A percentile compares a stretch with the other conserved stretches of the same genome.
These are phyloP conservation scores for Drosophila melanosoma DNA, from an alignment of 2,888 invertebrate genomes.

Conservation along the genomic window DNA sequence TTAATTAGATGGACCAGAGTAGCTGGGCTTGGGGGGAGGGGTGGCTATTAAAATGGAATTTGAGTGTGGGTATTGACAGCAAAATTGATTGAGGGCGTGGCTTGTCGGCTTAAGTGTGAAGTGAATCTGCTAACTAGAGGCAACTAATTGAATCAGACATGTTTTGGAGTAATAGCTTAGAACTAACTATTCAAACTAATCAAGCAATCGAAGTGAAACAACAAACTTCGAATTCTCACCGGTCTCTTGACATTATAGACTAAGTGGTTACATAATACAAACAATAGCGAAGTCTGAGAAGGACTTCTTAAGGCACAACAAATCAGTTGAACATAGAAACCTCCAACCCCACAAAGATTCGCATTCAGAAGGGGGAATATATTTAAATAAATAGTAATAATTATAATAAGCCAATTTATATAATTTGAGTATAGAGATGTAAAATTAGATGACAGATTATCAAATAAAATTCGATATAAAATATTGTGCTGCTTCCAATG, in stretches of 20 bases:
- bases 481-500: background rate
- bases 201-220: background rate
- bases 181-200: background rate
- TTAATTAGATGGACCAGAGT: conserved; percentile 59
- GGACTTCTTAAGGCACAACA: background rate
- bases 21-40: conserved; percentile 2
- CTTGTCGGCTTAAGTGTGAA: conserved; percentile 44
- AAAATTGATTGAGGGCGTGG: conserved; percentile 53
- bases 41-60: conserved; percentile 50
- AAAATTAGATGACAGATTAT: background rate
- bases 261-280: background rate
- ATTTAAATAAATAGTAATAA: background rate
- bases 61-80: conserved; percentile 32
- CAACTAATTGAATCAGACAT: conserved; percentile 7
- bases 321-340: background rate
- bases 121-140: conserved; percentile 12
- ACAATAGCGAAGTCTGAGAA: background rate
- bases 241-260: background rate
- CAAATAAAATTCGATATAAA: background rate
- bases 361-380: background rate
- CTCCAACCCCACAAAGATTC: background rate
- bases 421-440: background rate
- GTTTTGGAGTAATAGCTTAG: background rate
- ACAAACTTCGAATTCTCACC: background rate
- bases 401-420: background rate